Conservation (phyloP, 2,797 vertebrate species). For the Diplodus sargus region DNA sequence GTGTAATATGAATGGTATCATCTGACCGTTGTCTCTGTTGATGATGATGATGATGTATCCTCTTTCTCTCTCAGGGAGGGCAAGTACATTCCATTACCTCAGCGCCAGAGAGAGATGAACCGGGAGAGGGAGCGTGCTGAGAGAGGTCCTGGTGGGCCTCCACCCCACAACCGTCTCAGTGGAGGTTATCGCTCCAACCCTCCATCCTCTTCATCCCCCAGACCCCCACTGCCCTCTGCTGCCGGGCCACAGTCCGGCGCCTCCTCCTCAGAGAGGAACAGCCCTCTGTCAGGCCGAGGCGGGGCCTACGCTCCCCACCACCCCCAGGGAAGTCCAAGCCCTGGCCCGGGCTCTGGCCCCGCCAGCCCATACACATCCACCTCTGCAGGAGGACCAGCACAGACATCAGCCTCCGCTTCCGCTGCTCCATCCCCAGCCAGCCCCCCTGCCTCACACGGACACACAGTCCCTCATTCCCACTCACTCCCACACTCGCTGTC, state of each 20-base stretch:
- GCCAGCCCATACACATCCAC: conserved; percentile 68
- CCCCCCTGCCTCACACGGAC: conserved; percentile 74
- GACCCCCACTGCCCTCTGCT: conserved; percentile 74
- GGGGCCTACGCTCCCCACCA: conserved; percentile 74
- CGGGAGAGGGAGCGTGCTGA: conserved; percentile 74
- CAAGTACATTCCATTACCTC: conserved; percentile 92
- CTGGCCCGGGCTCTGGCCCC: conserved; percentile 68
- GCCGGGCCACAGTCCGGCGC: conserved; percentile 67
- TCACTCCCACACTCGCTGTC: conserved; percentile 80
- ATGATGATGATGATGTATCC: not conserved
- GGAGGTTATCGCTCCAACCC: conserved; percentile 78
- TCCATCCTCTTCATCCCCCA: conserved; percentile 76
- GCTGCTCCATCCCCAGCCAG: conserved; percentile 72
- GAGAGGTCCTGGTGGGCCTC: conserved; percentile 73
- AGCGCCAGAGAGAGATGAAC: conserved; percentile 91
- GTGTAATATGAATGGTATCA: not conserved
- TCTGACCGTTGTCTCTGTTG: not conserved
- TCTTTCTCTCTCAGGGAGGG: conserved; percentile 84
- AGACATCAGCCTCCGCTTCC: conserved; percentile 58
- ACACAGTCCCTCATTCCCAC: conserved; percentile 79
- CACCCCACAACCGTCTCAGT: conserved; percentile 69
- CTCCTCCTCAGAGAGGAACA: conserved; percentile 79
- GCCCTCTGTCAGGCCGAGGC: conserved; percentile 74
- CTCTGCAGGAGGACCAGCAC: conserved; percentile 65
- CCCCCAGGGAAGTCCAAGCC: conserved; percentile 75